phyloP scores from a whole-genome alignment of 2,113 vertebrate genomes.

The Nematolebias whitei region DNA sequence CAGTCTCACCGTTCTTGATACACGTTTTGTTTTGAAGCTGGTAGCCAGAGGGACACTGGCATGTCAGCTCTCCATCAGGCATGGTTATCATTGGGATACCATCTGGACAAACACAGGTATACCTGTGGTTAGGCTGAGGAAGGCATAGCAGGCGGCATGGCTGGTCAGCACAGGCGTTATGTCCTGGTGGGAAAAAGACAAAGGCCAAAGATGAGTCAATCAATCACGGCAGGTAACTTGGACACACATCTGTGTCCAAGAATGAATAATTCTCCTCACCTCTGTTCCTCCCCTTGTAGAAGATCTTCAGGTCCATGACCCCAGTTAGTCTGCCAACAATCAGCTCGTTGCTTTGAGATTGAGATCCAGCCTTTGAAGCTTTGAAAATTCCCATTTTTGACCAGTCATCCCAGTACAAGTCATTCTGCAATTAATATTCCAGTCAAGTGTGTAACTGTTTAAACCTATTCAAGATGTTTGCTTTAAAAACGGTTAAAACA shows the following conservation, averaged over 20 bases:
- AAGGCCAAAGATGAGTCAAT: not conserved
- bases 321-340: slow-evolving; percentile 89
- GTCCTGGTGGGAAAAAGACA: slow-evolving; percentile 73
- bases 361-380: slow-evolving; percentile 88
- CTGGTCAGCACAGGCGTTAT: slow-evolving; percentile 86
- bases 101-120: slow-evolving; percentile 90
- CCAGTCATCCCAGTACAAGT: slow-evolving; percentile 99
- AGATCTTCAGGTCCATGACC: slow-evolving; percentile 98
- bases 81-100: slow-evolving; percentile 78
- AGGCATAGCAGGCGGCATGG: slow-evolving; percentile 93
- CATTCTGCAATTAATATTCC: slow-evolving; percentile 81
- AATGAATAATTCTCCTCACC: slow-evolving; percentile 74
- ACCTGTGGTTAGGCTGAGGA: slow-evolving; percentile 84
- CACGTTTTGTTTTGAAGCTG: slow-evolving; percentile 85
- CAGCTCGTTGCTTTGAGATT: slow-evolving; percentile 83
- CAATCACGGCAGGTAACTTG: not conserved
- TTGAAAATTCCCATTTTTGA: slow-evolving; percentile 96
- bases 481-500: not conserved
- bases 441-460: not conserved
- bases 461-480: not conserved
- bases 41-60: slow-evolving; percentile 90
- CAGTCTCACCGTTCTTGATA: slow-evolving; percentile 86
- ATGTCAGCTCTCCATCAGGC: slow-evolving; percentile 84
- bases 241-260: not conserved
- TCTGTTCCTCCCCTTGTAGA: slow-evolving; percentile 90